These are phyloP conservation scores for Xyrichtys novacula DNA, from an alignment of 2,797 vertebrate species.

Conservation along the genomic window DNA sequence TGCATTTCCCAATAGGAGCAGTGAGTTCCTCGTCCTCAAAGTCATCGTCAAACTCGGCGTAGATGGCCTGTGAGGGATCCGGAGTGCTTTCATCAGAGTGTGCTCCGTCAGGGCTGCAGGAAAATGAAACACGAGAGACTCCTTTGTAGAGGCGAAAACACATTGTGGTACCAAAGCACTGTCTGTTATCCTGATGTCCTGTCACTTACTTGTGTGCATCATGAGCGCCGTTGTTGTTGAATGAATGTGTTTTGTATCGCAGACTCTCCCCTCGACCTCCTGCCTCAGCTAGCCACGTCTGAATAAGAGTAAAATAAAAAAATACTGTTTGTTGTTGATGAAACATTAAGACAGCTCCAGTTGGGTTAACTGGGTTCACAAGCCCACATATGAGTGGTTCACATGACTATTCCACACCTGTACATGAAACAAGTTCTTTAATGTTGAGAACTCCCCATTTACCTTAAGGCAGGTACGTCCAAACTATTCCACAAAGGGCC, in stretches of 20 bases:
- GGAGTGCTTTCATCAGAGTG: conserved; percentile 85
- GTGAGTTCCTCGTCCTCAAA: conserved; percentile 90
- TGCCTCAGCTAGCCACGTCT: conserved; percentile 90
- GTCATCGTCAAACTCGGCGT: conserved; percentile 93
- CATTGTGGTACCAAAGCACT: background rate
- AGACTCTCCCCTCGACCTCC: conserved; percentile 84
- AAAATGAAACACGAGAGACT: conserved; percentile 7
- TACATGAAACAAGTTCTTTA: too few relatives aligned
- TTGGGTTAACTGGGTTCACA: too few relatives aligned
- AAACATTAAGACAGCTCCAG: too few relatives aligned
- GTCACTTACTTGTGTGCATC: conserved; percentile 89
- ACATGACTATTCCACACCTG: too few relatives aligned
- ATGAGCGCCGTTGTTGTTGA: conserved; percentile 87
- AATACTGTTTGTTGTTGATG: too few relatives aligned
- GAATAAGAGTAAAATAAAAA: background rate
- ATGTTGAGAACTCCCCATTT: too few relatives aligned
- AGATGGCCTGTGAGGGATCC: conserved; percentile 88
- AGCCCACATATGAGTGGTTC: too few relatives aligned
- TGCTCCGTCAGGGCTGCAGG: conserved; percentile 85
- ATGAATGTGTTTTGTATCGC: conserved; percentile 81
- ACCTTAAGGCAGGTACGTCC: too few relatives aligned
- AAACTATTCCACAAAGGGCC: too few relatives aligned
- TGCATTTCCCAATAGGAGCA: conserved; percentile 89
- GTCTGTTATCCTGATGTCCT: background rate
- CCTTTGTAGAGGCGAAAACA: background rate